Base-by-base conservation (phyloP, 2,113 vertebrate species). In the Caranx melampygus region DNA sequence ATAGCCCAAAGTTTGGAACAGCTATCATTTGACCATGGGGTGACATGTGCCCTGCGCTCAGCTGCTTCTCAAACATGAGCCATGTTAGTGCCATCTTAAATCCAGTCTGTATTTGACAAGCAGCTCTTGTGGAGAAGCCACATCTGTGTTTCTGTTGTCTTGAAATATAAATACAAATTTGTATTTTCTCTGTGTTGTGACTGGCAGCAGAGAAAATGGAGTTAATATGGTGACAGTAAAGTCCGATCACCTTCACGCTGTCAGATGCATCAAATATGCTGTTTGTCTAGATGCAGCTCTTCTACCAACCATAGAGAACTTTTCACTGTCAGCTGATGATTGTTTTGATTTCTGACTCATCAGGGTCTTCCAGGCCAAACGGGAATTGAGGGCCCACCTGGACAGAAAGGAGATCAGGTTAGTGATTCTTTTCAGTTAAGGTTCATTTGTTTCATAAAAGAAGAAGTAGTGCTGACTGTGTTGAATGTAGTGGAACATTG, bases 401-500 rank as follows among this genome's bases (percentile, higher is more conserved):
- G 96, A 31, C 69, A 6, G 49, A 97, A 96, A 87, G 97, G 96
- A 37, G 90, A 96, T 64, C 95, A 95, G 95, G 96, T 97, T 3
- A 10, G 94, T 92, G 42, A 62, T 31, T 13, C 26, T 26, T 26
- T 26, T 26, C 6, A 0, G 16, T 49, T 49, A 18, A 33, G 54
- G 3, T 18, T 2, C 20, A 52, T 21, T 26, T 45, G 3, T 51
- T 66, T 52, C 37, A 37, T 67, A 6, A 6, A 12, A 21, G 8
- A 6, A 35, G 10, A 26, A 16, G 35, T 16, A 12, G 21, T 11
- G 31, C 26, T 69, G 57, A 40, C 15, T 69, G 47, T 58, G 40
- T 52, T 42, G 16, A 21, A 4, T 67, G 45, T 18, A 26, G 44
- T 40, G 44, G 5, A 55, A 33, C n/a, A 51, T 47, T 37, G 20